phyloP scores from a whole-genome alignment of 1,140 invertebrate species.

The Caenorhabditis brenneri region DNA sequence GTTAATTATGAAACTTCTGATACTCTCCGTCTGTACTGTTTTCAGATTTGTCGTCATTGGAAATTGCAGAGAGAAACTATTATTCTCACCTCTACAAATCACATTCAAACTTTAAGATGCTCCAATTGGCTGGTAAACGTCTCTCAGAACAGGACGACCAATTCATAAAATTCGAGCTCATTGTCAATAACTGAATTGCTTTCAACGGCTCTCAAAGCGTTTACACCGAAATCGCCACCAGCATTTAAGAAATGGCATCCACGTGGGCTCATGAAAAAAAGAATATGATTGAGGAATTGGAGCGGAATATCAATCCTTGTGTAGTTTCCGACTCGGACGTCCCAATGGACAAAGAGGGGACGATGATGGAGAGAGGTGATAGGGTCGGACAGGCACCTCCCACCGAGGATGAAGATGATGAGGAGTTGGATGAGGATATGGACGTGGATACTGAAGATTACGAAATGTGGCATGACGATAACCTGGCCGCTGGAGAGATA shows the following conservation, averaged over 20 bases:
- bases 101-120: conserved; percentile 59
- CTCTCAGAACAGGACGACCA: conserved; percentile 90
- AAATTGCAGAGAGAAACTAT: too few relatives aligned
- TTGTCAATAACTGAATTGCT: conserved; percentile 49
- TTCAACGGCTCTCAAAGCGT: conserved; percentile 52
- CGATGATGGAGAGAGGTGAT: not conserved
- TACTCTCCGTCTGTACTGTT: too few relatives aligned
- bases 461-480: not conserved
- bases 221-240: conserved; percentile 53
- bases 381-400: not conserved
- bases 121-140: conserved; percentile 74
- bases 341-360: not conserved
- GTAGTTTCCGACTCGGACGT: not conserved
- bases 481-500: conserved; percentile 43
- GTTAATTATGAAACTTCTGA: too few relatives aligned
- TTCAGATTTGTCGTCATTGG: too few relatives aligned
- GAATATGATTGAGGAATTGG: conserved; percentile 48
- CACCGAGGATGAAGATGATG: not conserved
- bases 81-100: too few relatives aligned
- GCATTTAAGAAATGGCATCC: conserved; percentile 48
- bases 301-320: conserved; percentile 54
- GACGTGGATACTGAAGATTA: conserved; percentile 7
- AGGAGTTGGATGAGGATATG: conserved; percentile 3
- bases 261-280: conserved; percentile 24
- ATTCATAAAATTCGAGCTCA: conserved; percentile 84